These are phyloP conservation scores for Seriola aureovittata DNA, from an alignment of 2,113 vertebrate genomes.

Conservation along the genomic window DNA sequence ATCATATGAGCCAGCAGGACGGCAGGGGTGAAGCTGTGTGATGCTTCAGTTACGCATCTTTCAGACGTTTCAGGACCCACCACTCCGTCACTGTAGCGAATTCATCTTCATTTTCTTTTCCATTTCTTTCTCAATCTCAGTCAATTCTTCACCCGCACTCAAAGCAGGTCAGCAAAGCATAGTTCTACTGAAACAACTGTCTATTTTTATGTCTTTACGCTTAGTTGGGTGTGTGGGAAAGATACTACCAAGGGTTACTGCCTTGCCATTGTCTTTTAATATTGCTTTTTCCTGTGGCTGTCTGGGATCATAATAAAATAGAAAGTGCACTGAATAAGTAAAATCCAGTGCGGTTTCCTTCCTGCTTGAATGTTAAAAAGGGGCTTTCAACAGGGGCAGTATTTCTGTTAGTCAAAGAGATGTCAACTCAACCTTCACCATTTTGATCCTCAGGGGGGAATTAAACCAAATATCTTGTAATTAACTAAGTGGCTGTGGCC, in stretches of 20 bases:
- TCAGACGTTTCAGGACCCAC: background rate
- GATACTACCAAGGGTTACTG: background rate
- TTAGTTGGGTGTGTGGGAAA: background rate
- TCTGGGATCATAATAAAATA: conserved; percentile 5
- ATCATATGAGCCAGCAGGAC: background rate
- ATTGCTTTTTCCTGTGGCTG: background rate
- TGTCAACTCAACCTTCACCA: conserved; percentile 20
- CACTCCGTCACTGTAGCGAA: background rate
- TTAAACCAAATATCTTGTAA: conserved; percentile 75
- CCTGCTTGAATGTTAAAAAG: background rate
- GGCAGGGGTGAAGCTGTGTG: background rate
- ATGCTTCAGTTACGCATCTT: background rate
- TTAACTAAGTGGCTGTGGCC: conserved; percentile 78
- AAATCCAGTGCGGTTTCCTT: background rate
- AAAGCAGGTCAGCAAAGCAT: background rate
- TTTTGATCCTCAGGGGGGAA: conserved; percentile 44
- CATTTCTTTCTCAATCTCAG: background rate
- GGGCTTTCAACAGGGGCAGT: conserved; percentile 2
- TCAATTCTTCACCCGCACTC: background rate
- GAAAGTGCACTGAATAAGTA: background rate
- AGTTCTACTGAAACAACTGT: background rate
- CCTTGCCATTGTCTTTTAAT: conserved; percentile 15
- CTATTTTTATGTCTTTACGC: background rate
- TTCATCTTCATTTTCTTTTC: background rate
- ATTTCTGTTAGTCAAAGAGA: conserved; percentile 16